Evolutionary conservation across 1,140 invertebrate genomes (phyloP), one percentile per base, ranked within the genome.

Genomic region (Ceratina japonica): DNA sequence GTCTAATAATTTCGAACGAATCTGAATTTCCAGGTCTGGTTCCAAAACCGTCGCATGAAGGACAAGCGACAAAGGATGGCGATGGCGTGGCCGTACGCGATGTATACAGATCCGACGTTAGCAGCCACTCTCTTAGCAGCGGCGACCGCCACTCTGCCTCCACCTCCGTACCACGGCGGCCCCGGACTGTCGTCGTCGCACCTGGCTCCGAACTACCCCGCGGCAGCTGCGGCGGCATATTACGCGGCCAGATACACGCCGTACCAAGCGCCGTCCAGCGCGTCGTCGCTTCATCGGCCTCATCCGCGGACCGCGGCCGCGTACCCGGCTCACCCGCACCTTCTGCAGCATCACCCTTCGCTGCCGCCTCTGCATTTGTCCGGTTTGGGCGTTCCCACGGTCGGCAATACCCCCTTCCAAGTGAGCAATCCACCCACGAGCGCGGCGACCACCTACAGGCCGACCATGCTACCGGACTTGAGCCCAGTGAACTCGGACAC

Each of bases 11-110:
- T 27, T 4, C 7, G 1, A 22, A 52, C 7, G 0, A 37, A 15
- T 61, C 0, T 13, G 2, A 15, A 56, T 44, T 66, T 70, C 0
- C 93, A 98, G 97, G 98, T 99, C 3, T 99, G 98, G 98, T 99
- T 99, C 90, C 98, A 99, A 94, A 99, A 99, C 88, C 94, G 98
- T 16, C 94, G 98, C n/a, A 99, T 99, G 98, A 99, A 99, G 90
- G 98, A 99, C 92, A 99, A 99, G 87, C 94, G 98, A 0, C 98
- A 99, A 90, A 92, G 97, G 12, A 96, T 99, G 91, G 97, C 98
- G 0, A 94, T 99, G 66, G 95, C 97, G 0, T 99, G 98, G 98
- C 98, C 98, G 0, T 98, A 98, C 90, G 96, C 97, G 0, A 97
- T 98, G 37, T 98, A 98, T 92, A 95, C 97, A 3, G 98, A 99